A percentile compares a stretch with the other conserved stretches of the same genome.
Evolutionary conservation across 2,113 vertebrate species (phyloP).

Genomic region (Oxygymnocypris stewartii): DNA sequence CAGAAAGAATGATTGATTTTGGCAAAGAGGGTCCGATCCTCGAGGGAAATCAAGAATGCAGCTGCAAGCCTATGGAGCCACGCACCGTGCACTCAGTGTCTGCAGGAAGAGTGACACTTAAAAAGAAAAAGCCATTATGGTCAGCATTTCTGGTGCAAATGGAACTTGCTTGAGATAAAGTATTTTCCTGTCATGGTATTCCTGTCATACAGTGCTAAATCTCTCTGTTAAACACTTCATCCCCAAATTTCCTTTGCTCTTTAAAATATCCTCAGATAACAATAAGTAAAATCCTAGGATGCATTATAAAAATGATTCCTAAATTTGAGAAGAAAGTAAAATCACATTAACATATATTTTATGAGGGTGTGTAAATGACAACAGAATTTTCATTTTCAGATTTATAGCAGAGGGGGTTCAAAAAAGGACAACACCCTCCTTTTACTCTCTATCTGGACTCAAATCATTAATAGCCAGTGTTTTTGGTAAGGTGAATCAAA

Average conservation of each 20-base stretch:
- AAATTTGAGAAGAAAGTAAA: neutral
- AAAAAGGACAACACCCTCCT: too few relatives aligned
- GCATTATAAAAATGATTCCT: neutral
- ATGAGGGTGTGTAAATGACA: too few relatives aligned
- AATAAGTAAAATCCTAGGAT: neutral
- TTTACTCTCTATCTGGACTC: too few relatives aligned
- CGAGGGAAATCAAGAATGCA: neutral
- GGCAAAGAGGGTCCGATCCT: neutral
- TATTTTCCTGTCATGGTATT: neutral
- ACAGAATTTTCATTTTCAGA: too few relatives aligned
- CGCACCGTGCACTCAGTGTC: neutral
- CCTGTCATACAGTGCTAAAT: neutral
- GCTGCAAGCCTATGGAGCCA: neutral
- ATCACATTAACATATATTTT: neutral
- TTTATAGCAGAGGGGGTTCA: too few relatives aligned
- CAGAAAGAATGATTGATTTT: constrained; percentile 2
- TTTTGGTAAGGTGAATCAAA: neutral
- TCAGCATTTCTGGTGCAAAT: neutral
- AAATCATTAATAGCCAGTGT: neutral
- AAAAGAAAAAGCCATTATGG: neutral
- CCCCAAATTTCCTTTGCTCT: neutral
- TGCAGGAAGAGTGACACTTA: neutral
- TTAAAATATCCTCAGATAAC: neutral
- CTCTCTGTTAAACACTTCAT: neutral
- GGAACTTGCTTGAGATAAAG: neutral